A percentile compares a stretch with the other conserved stretches of the same genome.
Evolutionary conservation across 2,888 invertebrate genomes (phyloP).

Genomic region (Sepiola atlantica): DNA sequence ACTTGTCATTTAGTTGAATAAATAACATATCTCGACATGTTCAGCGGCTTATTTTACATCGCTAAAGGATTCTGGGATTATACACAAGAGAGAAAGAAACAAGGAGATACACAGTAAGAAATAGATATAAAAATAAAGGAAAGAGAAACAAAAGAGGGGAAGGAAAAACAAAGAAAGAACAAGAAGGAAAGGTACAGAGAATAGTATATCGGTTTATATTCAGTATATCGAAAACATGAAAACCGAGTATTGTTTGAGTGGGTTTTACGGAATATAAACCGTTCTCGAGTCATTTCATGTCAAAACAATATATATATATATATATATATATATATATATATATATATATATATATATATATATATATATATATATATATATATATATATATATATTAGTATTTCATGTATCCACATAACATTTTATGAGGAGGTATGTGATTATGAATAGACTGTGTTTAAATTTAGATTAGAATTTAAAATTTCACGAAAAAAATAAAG

Average conservation of each 20-base stretch:
- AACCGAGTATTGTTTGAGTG: no score
- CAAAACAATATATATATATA: no score
- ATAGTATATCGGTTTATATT: no score
- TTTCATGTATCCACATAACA: no score
- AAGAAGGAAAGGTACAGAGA: not conserved
- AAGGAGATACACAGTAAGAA: not conserved
- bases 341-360: not conserved
- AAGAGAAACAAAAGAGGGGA: not conserved
- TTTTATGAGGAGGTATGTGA: no score
- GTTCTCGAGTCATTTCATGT: no score
- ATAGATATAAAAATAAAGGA: not conserved
- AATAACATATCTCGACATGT: not conserved
- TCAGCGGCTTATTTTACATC: slow-evolving; percentile 32
- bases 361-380: not conserved
- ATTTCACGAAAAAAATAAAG: no score
- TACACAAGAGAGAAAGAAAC: not conserved
- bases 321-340: slow-evolving; percentile 18
- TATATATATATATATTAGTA: not conserved
- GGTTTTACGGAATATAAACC: no score
- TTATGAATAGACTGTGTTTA: no score
- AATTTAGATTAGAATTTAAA: no score
- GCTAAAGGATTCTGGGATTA: not conserved
- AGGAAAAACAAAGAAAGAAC: not conserved
- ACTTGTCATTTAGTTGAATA: not conserved
- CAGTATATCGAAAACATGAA: no score